Conservation (phyloP, 2,888 invertebrate genomes). For the Eilema griseolum region DNA sequence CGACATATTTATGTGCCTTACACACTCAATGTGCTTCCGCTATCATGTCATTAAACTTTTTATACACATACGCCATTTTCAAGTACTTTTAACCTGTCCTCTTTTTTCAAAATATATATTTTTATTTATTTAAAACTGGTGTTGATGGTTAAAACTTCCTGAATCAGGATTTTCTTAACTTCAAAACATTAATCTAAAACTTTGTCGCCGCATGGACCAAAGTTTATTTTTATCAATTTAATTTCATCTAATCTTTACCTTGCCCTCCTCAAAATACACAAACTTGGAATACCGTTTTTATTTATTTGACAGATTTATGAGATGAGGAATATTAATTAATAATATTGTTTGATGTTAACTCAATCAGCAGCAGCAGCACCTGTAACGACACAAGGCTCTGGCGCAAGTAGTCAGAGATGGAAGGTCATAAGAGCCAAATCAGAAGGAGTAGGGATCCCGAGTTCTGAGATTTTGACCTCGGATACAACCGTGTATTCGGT, state of each 20-base stretch:
- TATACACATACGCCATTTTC: no score
- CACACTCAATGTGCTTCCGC: no score
- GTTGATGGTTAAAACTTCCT: conserved; percentile 6
- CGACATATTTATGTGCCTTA: no score
- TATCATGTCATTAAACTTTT: no score
- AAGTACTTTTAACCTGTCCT: no score
- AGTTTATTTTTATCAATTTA: conserved; percentile 10
- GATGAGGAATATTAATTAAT: conserved; percentile 5
- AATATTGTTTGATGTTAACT: no score
- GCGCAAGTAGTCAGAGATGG: neutral
- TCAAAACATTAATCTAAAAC: neutral
- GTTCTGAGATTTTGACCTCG: no score
- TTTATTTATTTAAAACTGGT: neutral
- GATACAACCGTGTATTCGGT: no score
- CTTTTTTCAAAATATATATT: neutral
- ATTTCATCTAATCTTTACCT: neutral
- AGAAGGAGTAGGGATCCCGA: neutral
- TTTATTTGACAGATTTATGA: conserved; percentile 16
- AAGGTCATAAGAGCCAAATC: neutral
- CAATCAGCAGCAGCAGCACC: no score
- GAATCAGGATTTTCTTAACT: neutral
- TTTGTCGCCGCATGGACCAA: neutral
- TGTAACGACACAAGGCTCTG: no score
- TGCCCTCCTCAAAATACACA: neutral
- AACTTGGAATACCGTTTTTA: neutral